Conservation (phyloP, 2,797 vertebrate species). For the Poecilia gillii region DNA sequence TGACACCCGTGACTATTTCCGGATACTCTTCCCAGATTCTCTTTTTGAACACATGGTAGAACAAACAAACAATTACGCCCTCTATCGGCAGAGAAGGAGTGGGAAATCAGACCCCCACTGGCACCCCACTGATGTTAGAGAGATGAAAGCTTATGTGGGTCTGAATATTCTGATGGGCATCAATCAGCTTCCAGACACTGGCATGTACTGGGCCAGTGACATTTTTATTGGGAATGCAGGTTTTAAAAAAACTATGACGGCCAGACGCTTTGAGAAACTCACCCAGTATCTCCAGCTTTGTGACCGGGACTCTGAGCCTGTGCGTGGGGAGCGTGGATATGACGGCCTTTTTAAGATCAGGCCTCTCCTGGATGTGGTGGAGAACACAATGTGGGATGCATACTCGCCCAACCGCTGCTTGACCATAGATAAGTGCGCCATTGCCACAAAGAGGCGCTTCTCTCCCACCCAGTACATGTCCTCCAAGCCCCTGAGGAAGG, state of each 20-base stretch:
- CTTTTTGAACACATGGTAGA: slow-evolving; percentile 90
- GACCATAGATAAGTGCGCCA: slow-evolving; percentile 82
- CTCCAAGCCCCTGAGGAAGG: slow-evolving; percentile 83
- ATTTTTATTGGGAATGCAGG: slow-evolving; percentile 87
- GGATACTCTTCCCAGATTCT: slow-evolving; percentile 88
- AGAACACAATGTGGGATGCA: slow-evolving; percentile 84
- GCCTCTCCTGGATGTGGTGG: slow-evolving; percentile 83
- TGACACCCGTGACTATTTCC: slow-evolving; percentile 89
- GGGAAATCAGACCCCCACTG: slow-evolving; percentile 85
- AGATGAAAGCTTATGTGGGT: slow-evolving; percentile 86
- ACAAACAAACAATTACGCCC: slow-evolving; percentile 90
- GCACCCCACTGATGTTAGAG: slow-evolving; percentile 85
- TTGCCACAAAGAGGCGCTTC: slow-evolving; percentile 81
- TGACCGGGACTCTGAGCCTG: slow-evolving; percentile 80
- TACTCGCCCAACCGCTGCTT: slow-evolving; percentile 84
- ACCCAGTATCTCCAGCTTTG: slow-evolving; percentile 86
- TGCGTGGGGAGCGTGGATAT: slow-evolving; percentile 81
- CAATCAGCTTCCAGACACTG: slow-evolving; percentile 86
- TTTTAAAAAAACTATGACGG: slow-evolving; percentile 87
- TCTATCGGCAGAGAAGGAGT: slow-evolving; percentile 86
- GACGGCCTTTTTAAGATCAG: slow-evolving; percentile 86
- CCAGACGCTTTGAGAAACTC: slow-evolving; percentile 85
- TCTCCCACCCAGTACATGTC: slow-evolving; percentile 84
- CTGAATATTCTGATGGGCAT: slow-evolving; percentile 88
- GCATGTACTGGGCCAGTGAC: slow-evolving; percentile 88